A percentile compares a stretch with the other conserved stretches of the same genome.
phyloP scores from a whole-genome alignment of 2,888 invertebrate genomes.

The Xylocampa areola region DNA sequence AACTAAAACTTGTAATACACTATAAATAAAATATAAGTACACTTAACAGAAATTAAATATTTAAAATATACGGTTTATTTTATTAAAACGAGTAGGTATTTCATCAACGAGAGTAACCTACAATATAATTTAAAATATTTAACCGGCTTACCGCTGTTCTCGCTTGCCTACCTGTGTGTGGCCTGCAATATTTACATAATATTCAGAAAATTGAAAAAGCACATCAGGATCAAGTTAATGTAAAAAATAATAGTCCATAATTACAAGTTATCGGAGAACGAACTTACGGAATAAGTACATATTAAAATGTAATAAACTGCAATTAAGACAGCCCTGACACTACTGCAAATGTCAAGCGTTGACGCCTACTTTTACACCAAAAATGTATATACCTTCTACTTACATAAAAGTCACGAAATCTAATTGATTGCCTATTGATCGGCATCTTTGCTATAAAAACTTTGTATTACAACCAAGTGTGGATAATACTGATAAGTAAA shows the following conservation, averaged over 20 bases:
- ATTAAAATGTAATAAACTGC: slow-evolving; percentile 35
- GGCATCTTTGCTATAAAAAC: too few species aligned
- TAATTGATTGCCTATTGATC: slow-evolving; percentile 14
- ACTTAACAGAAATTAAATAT: too few species aligned
- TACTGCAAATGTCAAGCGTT: slow-evolving; percentile 59
- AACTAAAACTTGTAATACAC: too few species aligned
- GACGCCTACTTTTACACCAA: slow-evolving; percentile 55
- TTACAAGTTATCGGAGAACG: slow-evolving; percentile 17
- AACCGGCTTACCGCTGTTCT: too few species aligned
- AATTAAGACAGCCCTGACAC: slow-evolving; percentile 59
- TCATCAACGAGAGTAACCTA: too few species aligned
- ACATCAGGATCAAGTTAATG: slow-evolving; percentile 13
- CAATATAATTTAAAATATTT: too few species aligned
- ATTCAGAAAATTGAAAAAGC: slow-evolving; percentile 14
- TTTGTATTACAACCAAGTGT: too few species aligned
- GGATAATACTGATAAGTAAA: too few species aligned
- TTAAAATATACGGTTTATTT: too few species aligned
- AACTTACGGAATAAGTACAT: slow-evolving; percentile 36
- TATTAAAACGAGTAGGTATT: too few species aligned
- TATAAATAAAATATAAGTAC: too few species aligned
- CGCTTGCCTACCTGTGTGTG: slow-evolving; percentile 9
- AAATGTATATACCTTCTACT: slow-evolving; percentile 46
- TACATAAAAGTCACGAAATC: slow-evolving; percentile 13
- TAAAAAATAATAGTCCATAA: slow-evolving; percentile 25
- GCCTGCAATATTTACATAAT: slow-evolving; percentile 31